Base-by-base conservation (phyloP, 2,797 vertebrate genomes). In the Mallotus villosus region DNA sequence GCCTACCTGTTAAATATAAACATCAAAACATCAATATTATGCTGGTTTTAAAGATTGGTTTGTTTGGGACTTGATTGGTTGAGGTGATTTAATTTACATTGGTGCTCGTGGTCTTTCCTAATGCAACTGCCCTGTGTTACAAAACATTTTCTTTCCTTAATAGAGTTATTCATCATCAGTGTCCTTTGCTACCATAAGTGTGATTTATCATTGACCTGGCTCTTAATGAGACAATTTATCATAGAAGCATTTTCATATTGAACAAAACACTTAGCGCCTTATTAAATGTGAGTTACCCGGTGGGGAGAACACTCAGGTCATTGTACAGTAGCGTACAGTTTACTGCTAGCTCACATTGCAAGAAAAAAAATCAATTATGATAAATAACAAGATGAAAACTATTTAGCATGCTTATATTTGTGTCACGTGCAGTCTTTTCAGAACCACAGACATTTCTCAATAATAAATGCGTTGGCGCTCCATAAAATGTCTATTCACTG, bases 201-300 rank as follows among this genome's bases (percentile, higher is more conserved):
- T 6, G n/a, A 64, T 14, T 68, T n/a, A 60, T 64, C 64, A 60
- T 65, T 32, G n/a, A 14, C 11, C 5, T 7, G 11, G 21, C 67
- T 37, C 41, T 27, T 22, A 41, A 25, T 49, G 17, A 76, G 11
- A 22, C 67, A 64, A 79, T 78, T 61, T 61, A 63, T 63, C 70
- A 78, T 75, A 78, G 51, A 68, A 21, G 74, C 63, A 37, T 55
- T 73, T 71, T 25, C 72, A 70, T 61, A 77, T 41, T 22, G 27
- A 58, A 58, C 16, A 21, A 4, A 9, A 53, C 73, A 81, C 72
- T 79, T 76, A 74, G 70, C 25, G 16, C 69, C 80, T 82, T 80
- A 78, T 78, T 27, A 14, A 41, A 37, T 17, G 51, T 55, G 19
- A 55, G 51, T 55, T 17, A n/a, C 19, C 12, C 41, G 2, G 41